These are phyloP conservation scores for Lutraria rhynchaena DNA, from an alignment of 1,140 invertebrate genomes.

Conservation along the genomic window DNA sequence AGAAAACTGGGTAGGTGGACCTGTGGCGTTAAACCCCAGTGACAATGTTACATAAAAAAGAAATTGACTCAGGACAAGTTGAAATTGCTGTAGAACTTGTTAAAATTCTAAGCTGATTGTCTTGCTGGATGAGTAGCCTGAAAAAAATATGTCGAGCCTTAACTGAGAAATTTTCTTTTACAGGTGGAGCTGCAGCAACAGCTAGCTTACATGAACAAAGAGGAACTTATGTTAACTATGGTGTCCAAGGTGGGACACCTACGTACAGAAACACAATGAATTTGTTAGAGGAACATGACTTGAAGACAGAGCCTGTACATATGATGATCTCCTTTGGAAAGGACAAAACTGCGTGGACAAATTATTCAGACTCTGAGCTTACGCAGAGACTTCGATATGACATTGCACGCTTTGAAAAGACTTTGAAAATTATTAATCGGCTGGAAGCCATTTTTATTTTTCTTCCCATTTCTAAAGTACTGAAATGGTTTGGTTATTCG, in stretches of 20 bases:
- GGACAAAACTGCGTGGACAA: slow-evolving; percentile 73
- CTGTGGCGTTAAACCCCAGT: no score
- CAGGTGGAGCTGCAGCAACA: slow-evolving; percentile 73
- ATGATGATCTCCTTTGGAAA: slow-evolving; percentile 79
- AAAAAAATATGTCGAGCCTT: no score
- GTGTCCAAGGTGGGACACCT: slow-evolving; percentile 73
- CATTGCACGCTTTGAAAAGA: slow-evolving; percentile 70
- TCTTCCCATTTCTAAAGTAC: slow-evolving; percentile 70
- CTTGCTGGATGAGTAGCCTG: no score
- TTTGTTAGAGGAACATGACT: slow-evolving; percentile 68
- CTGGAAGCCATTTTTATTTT: slow-evolving; percentile 75
- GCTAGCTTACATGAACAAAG: slow-evolving; percentile 60
- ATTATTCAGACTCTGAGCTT: slow-evolving; percentile 72
- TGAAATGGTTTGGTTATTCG: slow-evolving; percentile 73
- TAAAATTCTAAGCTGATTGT: no score
- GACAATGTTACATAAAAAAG: no score
- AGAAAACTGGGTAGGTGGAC: no score
- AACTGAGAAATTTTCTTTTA: no score
- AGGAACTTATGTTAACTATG: slow-evolving; percentile 72
- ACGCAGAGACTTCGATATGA: slow-evolving; percentile 65
- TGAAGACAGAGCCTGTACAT: slow-evolving; percentile 67
- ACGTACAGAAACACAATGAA: slow-evolving; percentile 74
- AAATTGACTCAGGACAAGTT: no score
- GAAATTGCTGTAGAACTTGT: no score
- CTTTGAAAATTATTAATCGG: slow-evolving; percentile 69